Evolutionary conservation across 2,113 vertebrate genomes (phyloP).

Genomic region (Terrapene triunguis): DNA sequence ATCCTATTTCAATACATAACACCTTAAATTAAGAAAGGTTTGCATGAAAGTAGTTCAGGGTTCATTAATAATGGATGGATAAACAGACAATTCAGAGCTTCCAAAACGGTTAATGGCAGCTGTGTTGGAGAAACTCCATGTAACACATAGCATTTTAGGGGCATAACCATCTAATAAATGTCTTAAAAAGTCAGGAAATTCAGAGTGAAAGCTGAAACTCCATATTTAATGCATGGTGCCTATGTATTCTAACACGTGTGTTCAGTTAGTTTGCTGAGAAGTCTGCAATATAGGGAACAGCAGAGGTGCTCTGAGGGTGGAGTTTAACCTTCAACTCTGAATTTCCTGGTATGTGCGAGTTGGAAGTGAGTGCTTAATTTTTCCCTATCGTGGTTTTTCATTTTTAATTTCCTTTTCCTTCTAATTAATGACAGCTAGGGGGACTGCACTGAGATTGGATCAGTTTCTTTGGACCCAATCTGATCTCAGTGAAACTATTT

Average conservation of each 20-base stretch:
- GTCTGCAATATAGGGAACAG: neutral
- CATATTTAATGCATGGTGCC: conserved; percentile 30
- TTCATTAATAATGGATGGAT: conserved; percentile 46
- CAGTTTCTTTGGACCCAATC: neutral
- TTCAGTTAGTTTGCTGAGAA: conserved; percentile 16
- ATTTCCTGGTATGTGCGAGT: conserved; percentile 49
- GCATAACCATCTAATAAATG: conserved; percentile 46
- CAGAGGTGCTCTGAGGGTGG: neutral
- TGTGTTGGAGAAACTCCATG: conserved; percentile 29
- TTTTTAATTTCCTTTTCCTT: conserved; percentile 65
- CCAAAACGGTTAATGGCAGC: conserved; percentile 5
- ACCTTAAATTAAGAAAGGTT: conserved; percentile 39
- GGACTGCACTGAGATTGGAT: conserved; percentile 12
- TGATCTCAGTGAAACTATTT: conserved; percentile 53
- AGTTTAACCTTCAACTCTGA: conserved; percentile 64
- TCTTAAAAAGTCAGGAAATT: conserved; percentile 55
- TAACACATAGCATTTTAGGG: conserved; percentile 21
- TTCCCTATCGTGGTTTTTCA: conserved; percentile 44
- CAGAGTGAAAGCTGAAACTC: conserved; percentile 52
- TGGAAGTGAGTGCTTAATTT: conserved; percentile 13
- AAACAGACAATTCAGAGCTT: neutral
- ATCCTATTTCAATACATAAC: neutral
- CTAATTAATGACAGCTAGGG: conserved; percentile 50
- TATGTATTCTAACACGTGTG: conserved; percentile 39
- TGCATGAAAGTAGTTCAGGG: conserved; percentile 35